Evolutionary conservation across 2,888 invertebrate genomes (phyloP), one percentile per base, ranked within the genome.

Genomic region (Hydrotaea cyrtoneurina): DNA sequence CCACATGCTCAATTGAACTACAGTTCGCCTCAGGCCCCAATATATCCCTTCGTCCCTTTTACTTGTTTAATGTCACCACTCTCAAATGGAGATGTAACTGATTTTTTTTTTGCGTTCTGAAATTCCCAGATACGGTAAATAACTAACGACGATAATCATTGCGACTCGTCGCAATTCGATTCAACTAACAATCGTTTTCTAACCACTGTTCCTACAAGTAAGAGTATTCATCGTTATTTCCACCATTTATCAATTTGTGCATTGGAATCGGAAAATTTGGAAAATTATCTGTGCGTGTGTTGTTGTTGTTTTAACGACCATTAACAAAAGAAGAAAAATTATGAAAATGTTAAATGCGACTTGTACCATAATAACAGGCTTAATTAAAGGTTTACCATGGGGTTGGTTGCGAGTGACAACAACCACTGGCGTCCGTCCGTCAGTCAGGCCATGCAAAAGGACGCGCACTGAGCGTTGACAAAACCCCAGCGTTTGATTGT

Each of bases 341-440:
- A 69, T 46, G 46, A 23, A 69, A 69, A 69, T 23, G 46, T 46
- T 69, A 15, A 15, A 43, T 43, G 43, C 19, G 23, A 69, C 43
- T 23, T 71, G 55, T 43, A 62, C 53, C 23, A 57, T 69, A 59
- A 59, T 69, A 69, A 43, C 46, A 73, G 79, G 66, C 73, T 73
- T 80, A 84, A 80, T 84, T 80, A 78, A 66, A 79, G 21, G 66
- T 62, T 53, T 55, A 31, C 31, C 19, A 50, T 39, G 19, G 84
- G 76, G 78, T 80, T 75, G 79, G 17, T 78, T 19, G 21, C 21
- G 57, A 31, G 73, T 26, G 46, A 2, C 53, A 19, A 53, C 53
- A 53, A 53, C 53, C n/a, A 50, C n/a, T 50, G n/a, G 1, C 31
- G 36, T 1, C n/a, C 15, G 59, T 13, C 59, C 23, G 59, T 59